phyloP scores from a whole-genome alignment of 2,888 invertebrate genomes.

The Agriopis leucophaearia region DNA sequence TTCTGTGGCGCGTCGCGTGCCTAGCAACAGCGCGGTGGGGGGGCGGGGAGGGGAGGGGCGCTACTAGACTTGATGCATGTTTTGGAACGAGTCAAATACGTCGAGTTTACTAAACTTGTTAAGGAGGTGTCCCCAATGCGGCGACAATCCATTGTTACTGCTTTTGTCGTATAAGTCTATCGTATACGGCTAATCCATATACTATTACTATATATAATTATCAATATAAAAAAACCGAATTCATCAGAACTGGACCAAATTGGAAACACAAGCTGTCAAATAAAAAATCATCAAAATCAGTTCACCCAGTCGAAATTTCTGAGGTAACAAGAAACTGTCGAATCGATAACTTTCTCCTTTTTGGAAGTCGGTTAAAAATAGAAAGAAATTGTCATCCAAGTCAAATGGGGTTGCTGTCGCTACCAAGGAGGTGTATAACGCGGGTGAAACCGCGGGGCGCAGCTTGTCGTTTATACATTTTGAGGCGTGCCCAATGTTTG shows the following conservation, averaged over 20 bases:
- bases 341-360: too few species aligned
- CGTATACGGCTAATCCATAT: neutral
- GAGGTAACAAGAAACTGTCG: too few species aligned
- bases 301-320: too few species aligned
- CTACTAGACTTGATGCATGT: conserved; percentile 25
- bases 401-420: neutral
- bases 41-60: conserved; percentile 1
- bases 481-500: conserved; percentile 47
- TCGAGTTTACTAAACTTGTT: conserved; percentile 34
- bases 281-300: too few species aligned
- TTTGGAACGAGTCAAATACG: conserved; percentile 32
- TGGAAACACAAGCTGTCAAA: too few species aligned
- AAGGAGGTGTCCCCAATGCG: conserved; percentile 44
- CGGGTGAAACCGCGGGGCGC: neutral
- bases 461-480: neutral
- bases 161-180: conserved; percentile 32
- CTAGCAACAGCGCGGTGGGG: conserved; percentile 39
- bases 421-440: neutral
- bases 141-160: conserved; percentile 44
- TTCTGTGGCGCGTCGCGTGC: conserved; percentile 19
- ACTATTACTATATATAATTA: too few species aligned
- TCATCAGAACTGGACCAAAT: too few species aligned
- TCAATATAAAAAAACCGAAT: too few species aligned
- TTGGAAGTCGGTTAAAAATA: too few species aligned
- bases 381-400: too few species aligned